These are phyloP conservation scores for Colius striatus DNA, from an alignment of 2,113 vertebrate species.

Conservation along the genomic window DNA sequence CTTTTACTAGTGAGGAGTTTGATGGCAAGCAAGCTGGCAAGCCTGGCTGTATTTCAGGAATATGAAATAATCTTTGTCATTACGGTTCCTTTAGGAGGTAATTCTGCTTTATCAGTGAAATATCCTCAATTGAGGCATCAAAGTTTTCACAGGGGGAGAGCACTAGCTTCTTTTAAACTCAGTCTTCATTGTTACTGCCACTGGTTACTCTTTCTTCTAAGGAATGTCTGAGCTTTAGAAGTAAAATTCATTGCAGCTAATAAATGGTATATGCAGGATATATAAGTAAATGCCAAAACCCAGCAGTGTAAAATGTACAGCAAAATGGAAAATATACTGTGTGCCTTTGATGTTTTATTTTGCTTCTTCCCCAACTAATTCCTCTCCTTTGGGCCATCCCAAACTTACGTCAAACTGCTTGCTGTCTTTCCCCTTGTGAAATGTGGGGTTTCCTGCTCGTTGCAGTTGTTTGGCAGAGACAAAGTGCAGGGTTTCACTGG, in stretches of 20 bases:
- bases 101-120: not conserved
- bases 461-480: fast-evolving
- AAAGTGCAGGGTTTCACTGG: not conserved
- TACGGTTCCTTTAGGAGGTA: not conserved
- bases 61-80: not conserved
- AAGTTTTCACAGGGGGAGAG: not conserved
- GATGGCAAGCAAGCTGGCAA: not conserved
- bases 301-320: not conserved
- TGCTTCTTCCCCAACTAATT: not conserved
- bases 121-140: not conserved
- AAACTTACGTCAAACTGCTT: not conserved
- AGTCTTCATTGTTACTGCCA: not conserved
- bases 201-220: not conserved
- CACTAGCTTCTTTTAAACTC: not conserved
- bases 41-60: not conserved
- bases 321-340: not conserved
- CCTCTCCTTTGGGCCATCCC: not conserved
- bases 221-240: not conserved
- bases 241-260: not conserved
- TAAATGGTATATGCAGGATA: not conserved
- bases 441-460: not conserved
- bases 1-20: not conserved
- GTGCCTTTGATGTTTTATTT: not conserved
- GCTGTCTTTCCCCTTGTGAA: not conserved
- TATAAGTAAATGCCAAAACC: not conserved